These are phyloP conservation scores for Doryteuthis pealeii DNA, from an alignment of 1,140 invertebrate genomes.

Conservation along the genomic window DNA sequence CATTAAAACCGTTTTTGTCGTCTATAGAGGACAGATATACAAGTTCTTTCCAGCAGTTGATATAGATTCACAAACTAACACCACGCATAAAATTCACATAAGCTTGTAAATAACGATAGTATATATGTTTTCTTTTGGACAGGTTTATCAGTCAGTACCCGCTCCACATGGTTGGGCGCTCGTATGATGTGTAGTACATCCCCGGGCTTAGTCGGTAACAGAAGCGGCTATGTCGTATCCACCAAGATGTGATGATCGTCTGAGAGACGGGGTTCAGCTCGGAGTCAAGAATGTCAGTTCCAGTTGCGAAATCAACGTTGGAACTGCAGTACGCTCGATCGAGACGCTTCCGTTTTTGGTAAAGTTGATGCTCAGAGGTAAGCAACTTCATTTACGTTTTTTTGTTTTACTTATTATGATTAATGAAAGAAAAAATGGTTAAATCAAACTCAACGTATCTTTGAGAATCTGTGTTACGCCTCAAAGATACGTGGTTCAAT, in stretches of 20 bases:
- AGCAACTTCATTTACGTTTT: background rate
- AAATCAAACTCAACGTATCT: too few relatives aligned
- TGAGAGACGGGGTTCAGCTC: slow-evolving; percentile 63
- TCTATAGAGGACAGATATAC: too few relatives aligned
- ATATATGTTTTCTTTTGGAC: too few relatives aligned
- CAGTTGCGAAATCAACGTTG: slow-evolving; percentile 67
- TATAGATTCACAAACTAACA: too few relatives aligned
- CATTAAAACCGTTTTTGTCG: too few relatives aligned
- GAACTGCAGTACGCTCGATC: slow-evolving; percentile 63
- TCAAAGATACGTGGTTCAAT: too few relatives aligned
- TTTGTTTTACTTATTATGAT: background rate
- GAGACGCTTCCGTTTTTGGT: slow-evolving; percentile 55
- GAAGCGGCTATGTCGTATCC: slow-evolving; percentile 60
- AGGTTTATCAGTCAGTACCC: slow-evolving; percentile 57
- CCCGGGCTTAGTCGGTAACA: slow-evolving; percentile 55
- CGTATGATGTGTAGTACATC: slow-evolving; percentile 56
- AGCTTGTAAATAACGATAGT: too few relatives aligned
- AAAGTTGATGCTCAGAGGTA: slow-evolving; percentile 57
- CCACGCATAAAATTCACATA: too few relatives aligned
- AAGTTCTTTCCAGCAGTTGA: too few relatives aligned
- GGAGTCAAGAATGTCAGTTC: slow-evolving; percentile 65
- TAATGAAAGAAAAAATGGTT: too few relatives aligned
- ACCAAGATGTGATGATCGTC: slow-evolving; percentile 64
- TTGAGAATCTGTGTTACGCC: too few relatives aligned
- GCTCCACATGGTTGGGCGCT: slow-evolving; percentile 47